Percentiles rank a stretch among this genome's conserved stretches.
phyloP scores from a whole-genome alignment of 2,888 invertebrate species.

The Synergus itoensis region DNA sequence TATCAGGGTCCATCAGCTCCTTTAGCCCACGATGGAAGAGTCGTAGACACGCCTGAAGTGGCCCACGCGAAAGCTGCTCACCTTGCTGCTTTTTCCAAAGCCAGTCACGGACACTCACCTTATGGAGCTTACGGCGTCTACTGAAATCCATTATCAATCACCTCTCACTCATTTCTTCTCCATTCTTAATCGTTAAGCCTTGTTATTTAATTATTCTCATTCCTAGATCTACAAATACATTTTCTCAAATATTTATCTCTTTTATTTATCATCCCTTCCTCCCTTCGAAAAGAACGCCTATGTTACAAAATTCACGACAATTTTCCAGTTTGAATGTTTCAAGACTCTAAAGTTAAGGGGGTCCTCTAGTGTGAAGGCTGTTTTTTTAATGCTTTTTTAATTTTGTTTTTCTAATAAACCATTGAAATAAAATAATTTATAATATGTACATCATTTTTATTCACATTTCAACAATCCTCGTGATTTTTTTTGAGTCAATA shows the following conservation, averaged over 20 bases:
- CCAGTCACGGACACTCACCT: constrained; percentile 8
- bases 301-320: no score
- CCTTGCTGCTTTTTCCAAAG: constrained; percentile 46
- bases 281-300: no score
- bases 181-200: neutral
- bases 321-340: no score
- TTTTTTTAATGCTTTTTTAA: no score
- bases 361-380: no score
- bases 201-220: constrained; percentile 12
- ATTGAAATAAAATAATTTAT: no score
- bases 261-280: neutral
- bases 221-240: neutral
- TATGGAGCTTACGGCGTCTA: constrained; percentile 2
- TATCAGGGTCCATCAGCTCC: constrained; percentile 68
- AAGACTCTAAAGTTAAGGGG: no score
- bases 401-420: no score
- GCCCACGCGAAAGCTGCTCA: constrained; percentile 68
- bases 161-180: neutral
- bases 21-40: constrained; percentile 64
- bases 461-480: no score
- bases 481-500: no score
- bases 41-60: constrained; percentile 69
- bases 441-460: no score
- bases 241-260: neutral
- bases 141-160: neutral